These are phyloP conservation scores for Odobenus rosmarus DNA, from an alignment of 2,113 vertebrate genomes.

Conservation along the genomic window DNA sequence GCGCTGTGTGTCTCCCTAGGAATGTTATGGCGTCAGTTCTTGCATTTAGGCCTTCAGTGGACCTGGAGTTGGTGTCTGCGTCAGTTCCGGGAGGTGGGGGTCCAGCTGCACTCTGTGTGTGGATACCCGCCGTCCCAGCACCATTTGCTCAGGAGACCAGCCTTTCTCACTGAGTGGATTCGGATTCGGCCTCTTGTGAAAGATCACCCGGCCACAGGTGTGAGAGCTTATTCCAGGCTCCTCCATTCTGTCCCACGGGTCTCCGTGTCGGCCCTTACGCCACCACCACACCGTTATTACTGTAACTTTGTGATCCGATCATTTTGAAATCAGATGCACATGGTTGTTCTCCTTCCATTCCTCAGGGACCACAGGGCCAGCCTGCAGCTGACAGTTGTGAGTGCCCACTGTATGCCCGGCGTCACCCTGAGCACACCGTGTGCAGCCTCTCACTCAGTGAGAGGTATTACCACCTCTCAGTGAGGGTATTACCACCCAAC, in stretches of 20 bases:
- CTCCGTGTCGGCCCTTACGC: background rate
- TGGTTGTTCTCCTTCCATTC: background rate
- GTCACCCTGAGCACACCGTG: accelerated
- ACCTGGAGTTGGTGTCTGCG: accelerated
- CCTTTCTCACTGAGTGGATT: background rate
- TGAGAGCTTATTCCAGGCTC: background rate
- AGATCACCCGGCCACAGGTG: background rate
- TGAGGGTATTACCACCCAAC: no score
- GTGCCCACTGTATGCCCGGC: accelerated
- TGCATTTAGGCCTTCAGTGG: background rate
- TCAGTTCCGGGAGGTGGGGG: background rate
- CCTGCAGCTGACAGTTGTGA: background rate
- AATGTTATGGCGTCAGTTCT: background rate
- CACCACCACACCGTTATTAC: background rate
- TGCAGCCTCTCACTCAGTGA: background rate
- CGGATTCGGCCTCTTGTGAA: background rate
- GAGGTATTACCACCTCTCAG: no score
- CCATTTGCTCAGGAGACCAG: background rate
- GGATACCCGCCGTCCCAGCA: accelerated
- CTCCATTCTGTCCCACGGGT: background rate
- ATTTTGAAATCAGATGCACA: background rate
- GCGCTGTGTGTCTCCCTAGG: background rate
- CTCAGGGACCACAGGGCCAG: background rate
- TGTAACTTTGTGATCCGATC: background rate
- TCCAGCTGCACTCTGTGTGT: accelerated